phyloP scores from a whole-genome alignment of 2,888 invertebrate species.

The Parapristionchus giblindavisi region DNA sequence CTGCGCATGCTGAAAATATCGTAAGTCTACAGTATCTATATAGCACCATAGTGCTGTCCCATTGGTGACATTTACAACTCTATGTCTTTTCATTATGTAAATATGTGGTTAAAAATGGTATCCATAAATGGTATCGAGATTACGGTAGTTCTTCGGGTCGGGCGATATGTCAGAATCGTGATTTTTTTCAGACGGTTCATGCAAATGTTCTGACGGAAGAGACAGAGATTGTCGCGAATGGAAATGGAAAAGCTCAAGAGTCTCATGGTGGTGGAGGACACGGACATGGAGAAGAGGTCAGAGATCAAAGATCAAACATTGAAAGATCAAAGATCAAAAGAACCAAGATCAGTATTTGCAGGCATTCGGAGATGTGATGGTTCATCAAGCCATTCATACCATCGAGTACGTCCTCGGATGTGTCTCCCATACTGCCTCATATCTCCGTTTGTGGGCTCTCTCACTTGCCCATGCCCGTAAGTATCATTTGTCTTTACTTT shows the following conservation, averaged over 20 bases:
- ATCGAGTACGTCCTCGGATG: constrained; percentile 94
- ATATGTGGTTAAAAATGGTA: too few relatives aligned
- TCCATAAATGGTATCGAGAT: too few relatives aligned
- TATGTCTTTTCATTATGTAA: too few relatives aligned
- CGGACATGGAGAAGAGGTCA: constrained; percentile 17
- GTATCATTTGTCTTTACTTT: too few relatives aligned
- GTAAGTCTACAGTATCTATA: too few relatives aligned
- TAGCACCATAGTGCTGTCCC: too few relatives aligned
- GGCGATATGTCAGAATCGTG: neutral
- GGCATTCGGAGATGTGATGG: constrained; percentile 84
- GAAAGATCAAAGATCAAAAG: neutral
- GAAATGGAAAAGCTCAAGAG: constrained; percentile 47
- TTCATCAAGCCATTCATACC: constrained; percentile 78
- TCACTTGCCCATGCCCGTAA: constrained; percentile 67
- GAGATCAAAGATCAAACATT: constrained; percentile 19
- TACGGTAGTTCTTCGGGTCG: too few relatives aligned
- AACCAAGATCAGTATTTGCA: constrained; percentile 38
- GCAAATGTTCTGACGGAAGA: constrained; percentile 67
- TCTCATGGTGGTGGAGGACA: constrained; percentile 22
- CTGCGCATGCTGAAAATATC: constrained; percentile 60
- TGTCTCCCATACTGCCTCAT: constrained; percentile 91
- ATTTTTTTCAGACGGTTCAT: constrained; percentile 59
- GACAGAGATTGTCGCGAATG: constrained; percentile 65
- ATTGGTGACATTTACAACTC: too few relatives aligned
- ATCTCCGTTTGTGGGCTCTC: constrained; percentile 68